Evolutionary conservation across 2,113 vertebrate species (phyloP).

Genomic region (Actenoides lindsayi): DNA sequence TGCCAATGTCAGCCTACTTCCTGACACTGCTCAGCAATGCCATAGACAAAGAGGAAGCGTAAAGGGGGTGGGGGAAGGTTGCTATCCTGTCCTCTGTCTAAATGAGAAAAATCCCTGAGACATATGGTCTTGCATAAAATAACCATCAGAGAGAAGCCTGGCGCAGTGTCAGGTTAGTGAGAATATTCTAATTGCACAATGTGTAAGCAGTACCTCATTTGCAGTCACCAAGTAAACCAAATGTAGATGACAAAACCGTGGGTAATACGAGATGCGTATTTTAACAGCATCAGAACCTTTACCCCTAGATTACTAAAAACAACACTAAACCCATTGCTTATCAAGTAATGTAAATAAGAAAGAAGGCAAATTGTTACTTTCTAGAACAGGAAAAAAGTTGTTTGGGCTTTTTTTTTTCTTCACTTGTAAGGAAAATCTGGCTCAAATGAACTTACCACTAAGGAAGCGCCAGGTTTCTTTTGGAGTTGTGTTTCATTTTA

Average conservation of each 20-base stretch:
- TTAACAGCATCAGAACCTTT: slow-evolving; percentile 5
- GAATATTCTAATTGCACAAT: slow-evolving; percentile 24
- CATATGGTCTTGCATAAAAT: slow-evolving; percentile 61
- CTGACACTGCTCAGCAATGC: neutral
- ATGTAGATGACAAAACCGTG: slow-evolving; percentile 18
- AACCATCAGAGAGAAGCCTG: slow-evolving; percentile 15
- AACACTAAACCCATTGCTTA: slow-evolving; percentile 6
- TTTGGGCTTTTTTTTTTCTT: neutral
- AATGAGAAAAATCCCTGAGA: slow-evolving; percentile 27
- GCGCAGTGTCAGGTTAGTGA: neutral
- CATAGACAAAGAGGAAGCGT: neutral
- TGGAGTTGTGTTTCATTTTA: neutral
- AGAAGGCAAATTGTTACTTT: slow-evolving; percentile 28
- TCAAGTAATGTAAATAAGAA: neutral
- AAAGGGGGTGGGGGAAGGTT: neutral
- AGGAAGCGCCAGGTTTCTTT: neutral
- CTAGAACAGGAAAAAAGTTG: neutral
- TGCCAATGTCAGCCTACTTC: slow-evolving; percentile 3
- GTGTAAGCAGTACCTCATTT: neutral
- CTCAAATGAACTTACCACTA: neutral
- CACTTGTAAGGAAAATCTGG: neutral
- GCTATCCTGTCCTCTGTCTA: neutral
- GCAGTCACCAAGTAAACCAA: neutral
- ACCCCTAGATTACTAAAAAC: slow-evolving; percentile 23
- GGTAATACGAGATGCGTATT: neutral